A percentile compares a stretch with the other conserved stretches of the same genome.
Evolutionary conservation across 1,140 invertebrate genomes (phyloP).

Genomic region (Fopius arisanus): DNA sequence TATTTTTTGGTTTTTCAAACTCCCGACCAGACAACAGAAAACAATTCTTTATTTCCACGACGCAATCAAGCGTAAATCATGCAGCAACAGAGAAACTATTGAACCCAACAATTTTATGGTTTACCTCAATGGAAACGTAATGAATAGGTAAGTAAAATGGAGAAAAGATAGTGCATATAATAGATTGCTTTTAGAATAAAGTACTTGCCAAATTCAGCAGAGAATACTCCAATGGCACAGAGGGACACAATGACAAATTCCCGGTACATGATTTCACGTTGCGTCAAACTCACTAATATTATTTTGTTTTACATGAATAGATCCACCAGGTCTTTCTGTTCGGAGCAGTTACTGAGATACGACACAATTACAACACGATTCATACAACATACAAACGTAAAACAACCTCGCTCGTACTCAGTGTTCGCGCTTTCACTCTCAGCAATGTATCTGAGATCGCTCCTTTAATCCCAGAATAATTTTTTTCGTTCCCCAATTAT

Average conservation of each 20-base stretch:
- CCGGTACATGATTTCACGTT: slow-evolving; percentile 22
- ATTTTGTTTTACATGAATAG: neutral
- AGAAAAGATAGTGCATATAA: no score
- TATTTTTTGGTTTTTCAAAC: neutral
- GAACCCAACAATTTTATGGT: no score
- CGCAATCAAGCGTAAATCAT: neutral
- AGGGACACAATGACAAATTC: slow-evolving; percentile 15
- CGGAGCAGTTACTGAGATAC: neutral
- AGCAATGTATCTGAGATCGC: slow-evolving; percentile 48
- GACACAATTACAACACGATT: neutral
- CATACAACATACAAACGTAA: slow-evolving; percentile 19
- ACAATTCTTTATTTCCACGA: neutral
- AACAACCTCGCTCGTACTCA: slow-evolving; percentile 21
- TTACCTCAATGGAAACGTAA: neutral
- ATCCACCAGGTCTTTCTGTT: neutral
- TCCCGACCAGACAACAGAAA: neutral
- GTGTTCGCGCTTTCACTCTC: slow-evolving; percentile 60
- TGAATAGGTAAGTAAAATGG: neutral
- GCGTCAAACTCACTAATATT: neutral
- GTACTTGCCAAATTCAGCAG: slow-evolving; percentile 50
- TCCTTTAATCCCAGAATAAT: slow-evolving; percentile 46
- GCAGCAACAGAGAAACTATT: neutral
- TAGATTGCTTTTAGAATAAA: neutral
- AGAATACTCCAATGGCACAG: slow-evolving; percentile 16
- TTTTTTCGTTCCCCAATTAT: slow-evolving; percentile 47